phyloP scores from a whole-genome alignment of 1,140 invertebrate species.

The Trypoxylus dichotomus region DNA sequence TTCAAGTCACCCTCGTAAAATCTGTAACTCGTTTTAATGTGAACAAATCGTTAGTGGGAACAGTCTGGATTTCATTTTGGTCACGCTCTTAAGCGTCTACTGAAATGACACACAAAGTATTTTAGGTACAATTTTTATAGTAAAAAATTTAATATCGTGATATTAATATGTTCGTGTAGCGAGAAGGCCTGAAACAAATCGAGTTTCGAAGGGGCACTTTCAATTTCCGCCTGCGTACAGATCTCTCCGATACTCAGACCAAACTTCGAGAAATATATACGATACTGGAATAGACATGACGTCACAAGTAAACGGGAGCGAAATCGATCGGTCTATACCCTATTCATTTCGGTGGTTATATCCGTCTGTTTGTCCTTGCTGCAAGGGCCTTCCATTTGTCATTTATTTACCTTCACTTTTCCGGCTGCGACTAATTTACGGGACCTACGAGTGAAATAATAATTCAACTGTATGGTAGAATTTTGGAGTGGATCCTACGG shows the following conservation, averaged over 20 bases:
- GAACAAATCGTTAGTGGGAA: no score
- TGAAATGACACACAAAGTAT: no score
- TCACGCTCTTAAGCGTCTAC: no score
- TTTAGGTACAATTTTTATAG: no score
- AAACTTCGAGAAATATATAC: constrained; percentile 8
- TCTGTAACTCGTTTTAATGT: no score
- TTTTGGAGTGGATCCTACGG: no score
- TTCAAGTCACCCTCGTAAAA: no score
- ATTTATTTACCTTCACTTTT: constrained; percentile 10
- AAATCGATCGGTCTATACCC: not conserved
- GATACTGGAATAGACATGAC: constrained; percentile 11
- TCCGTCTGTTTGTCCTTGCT: not conserved
- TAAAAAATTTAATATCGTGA: no score
- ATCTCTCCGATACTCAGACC: not conserved
- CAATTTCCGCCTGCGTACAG: not conserved
- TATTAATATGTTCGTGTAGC: no score
- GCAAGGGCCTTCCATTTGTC: constrained; percentile 1
- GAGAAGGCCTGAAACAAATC: not conserved
- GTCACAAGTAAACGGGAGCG: constrained; percentile 22
- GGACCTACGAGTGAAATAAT: not conserved
- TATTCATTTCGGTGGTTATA: constrained; percentile 14
- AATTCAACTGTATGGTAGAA: not conserved
- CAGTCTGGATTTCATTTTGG: no score
- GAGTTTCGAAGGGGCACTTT: not conserved
- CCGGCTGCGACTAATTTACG: not conserved